Evolutionary conservation across 2,888 invertebrate species (phyloP).

Genomic region (Hedya salicella): DNA sequence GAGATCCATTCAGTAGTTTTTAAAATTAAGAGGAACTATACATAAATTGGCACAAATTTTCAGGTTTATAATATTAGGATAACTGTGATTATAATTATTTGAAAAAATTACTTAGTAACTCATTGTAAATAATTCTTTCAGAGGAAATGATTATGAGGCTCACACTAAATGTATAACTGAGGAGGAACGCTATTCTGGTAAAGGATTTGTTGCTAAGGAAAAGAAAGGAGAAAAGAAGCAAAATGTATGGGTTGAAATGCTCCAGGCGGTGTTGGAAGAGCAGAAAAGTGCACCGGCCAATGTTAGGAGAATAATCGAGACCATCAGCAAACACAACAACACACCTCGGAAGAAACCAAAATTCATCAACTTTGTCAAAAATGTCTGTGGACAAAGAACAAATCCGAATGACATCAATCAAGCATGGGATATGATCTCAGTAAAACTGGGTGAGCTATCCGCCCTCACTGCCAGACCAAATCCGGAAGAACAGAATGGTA

Average conservation of each 20-base stretch:
- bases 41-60: too few relatives aligned
- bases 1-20: too few relatives aligned
- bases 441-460: conserved; percentile 82
- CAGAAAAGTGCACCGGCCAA: conserved; percentile 82
- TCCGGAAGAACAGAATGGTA: conserved; percentile 53
- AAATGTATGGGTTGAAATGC: conserved; percentile 91
- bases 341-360: conserved; percentile 94
- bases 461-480: conserved; percentile 60
- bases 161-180: conserved; percentile 95
- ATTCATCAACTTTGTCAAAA: conserved; percentile 91
- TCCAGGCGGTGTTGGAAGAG: conserved; percentile 87
- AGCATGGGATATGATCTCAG: conserved; percentile 87
- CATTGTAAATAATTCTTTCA: too few relatives aligned
- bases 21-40: too few relatives aligned
- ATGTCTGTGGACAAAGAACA: conserved; percentile 85
- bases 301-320: conserved; percentile 87
- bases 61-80: too few relatives aligned
- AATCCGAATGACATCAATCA: conserved; percentile 85
- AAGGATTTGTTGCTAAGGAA: conserved; percentile 89
- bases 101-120: too few relatives aligned
- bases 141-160: conserved; percentile 89
- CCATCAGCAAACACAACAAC: conserved; percentile 89
- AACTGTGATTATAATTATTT: too few relatives aligned
- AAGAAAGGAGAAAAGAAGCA: conserved; percentile 96
- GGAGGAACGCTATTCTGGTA: conserved; percentile 94